Evolutionary conservation across 1,140 invertebrate genomes (phyloP), one percentile per base, ranked within the genome.

Genomic region (Papilio polytes): DNA sequence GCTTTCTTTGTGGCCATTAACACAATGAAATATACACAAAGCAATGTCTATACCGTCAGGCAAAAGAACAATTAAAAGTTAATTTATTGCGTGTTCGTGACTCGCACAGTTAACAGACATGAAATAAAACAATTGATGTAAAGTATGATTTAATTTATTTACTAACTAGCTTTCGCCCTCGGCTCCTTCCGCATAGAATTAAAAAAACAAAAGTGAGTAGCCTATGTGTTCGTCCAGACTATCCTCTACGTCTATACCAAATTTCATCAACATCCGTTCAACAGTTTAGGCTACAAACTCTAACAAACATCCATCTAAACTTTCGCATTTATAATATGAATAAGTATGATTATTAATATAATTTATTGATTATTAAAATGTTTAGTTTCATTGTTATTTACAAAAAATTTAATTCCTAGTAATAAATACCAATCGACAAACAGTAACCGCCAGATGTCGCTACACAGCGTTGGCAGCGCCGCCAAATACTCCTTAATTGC

Each of bases 31-130:
- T 26, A 22, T 26, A 15, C 12, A 36, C 2, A 36, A 31, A 70
- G 13, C 26, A 70, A 26, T 26, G 63, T 36, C 63, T 31, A 31
- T 70, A 3, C 26, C 31, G 63, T 70, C 63, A 70, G 63, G 63
- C 63, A 36, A 70, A 26, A 15, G 22, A 70, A 70, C 63, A 36
- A 70, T 70, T 70, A 70, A 70, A 70, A 36, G 26, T 70, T 36
- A 70, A 70, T 70, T 70, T 70, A 70, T 70, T 70, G 22, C 31
- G 63, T 31, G 31, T 6, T 70, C 63, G 63, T 70, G 63, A 31
- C 63, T 31, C 13, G 63, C 1, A 31, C 22, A 63, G 22, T 66
- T 66, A 70, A 66, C 22, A 31, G 63, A 7, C 63, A 70, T 26
- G 63, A 15, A 36, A 70, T 31, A 70, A 31, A 70, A 12, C 10